Percentiles rank a stretch among this genome's conserved stretches.
phyloP scores from a whole-genome alignment of 2,888 invertebrate genomes.

The Cyclophora albipunctata region DNA sequence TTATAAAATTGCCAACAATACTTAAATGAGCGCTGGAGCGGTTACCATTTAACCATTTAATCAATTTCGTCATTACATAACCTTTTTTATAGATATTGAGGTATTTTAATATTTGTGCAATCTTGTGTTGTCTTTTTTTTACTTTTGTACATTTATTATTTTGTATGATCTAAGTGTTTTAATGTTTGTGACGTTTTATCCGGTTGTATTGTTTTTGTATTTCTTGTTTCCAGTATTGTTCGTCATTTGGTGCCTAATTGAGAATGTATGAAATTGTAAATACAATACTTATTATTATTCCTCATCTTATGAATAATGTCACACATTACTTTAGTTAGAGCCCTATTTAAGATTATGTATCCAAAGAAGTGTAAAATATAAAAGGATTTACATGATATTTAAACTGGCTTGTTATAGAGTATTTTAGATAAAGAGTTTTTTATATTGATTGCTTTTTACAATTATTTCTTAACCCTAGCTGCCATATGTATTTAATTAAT shows the following conservation, averaged over 20 bases:
- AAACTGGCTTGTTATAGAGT: too few species aligned
- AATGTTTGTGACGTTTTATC: slow-evolving; percentile 40
- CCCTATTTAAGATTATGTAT: neutral
- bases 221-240: slow-evolving; percentile 15
- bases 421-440: slow-evolving; percentile 8
- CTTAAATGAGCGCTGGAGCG: slow-evolving; percentile 36
- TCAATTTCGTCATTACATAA: slow-evolving; percentile 27
- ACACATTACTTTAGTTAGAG: neutral
- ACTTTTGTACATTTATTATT: slow-evolving; percentile 56
- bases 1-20: slow-evolving; percentile 24
- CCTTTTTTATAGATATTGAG: slow-evolving; percentile 30
- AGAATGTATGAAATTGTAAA: slow-evolving; percentile 7
- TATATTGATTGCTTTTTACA: slow-evolving; percentile 26
- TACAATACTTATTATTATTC: neutral
- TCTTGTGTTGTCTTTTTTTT: slow-evolving; percentile 40
- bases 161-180: slow-evolving; percentile 42
- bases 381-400: too few species aligned
- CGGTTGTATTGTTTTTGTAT: slow-evolving; percentile 23
- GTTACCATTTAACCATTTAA: slow-evolving; percentile 42
- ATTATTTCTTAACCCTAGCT: slow-evolving; percentile 43
- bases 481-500: slow-evolving; percentile 49
- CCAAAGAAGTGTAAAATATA: neutral
- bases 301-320: neutral
- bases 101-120: slow-evolving; percentile 55
- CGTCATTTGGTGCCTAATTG: slow-evolving; percentile 32